A percentile compares a stretch with the other conserved stretches of the same genome.
These are phyloP conservation scores for Merluccius polli DNA, from an alignment of 2,797 vertebrate species.

Conservation along the genomic window DNA sequence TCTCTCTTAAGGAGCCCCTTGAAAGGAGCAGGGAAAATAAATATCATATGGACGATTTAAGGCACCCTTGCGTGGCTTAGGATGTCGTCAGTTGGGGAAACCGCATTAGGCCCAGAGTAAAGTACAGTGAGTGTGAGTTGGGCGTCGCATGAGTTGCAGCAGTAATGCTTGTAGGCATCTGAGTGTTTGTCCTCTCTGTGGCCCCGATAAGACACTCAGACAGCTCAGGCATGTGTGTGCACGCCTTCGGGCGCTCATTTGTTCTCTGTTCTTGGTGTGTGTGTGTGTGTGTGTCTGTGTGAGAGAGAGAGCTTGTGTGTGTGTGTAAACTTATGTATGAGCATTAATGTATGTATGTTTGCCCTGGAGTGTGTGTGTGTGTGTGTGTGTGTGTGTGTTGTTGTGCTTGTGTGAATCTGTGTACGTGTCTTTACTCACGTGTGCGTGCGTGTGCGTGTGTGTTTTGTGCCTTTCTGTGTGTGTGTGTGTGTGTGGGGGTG, in stretches of 20 bases:
- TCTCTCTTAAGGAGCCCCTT: conserved; percentile 56
- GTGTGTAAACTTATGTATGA: conserved; percentile 29
- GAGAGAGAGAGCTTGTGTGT: conserved; percentile 14
- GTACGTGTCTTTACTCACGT: conserved; percentile 44
- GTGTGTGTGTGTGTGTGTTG: conserved; percentile 25
- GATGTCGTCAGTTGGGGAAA: conserved; percentile 61
- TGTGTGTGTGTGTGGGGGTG: conserved; percentile 19
- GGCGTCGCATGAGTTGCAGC: conserved; percentile 30
- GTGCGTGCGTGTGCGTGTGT: conserved; percentile 20
- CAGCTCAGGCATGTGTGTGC: conserved; percentile 47
- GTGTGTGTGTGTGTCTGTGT: conserved; percentile 23
- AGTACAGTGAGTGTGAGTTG: conserved; percentile 29
- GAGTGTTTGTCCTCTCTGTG: conserved; percentile 46
- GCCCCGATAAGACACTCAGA: conserved; percentile 45
- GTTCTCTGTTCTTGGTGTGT: conserved; percentile 34
- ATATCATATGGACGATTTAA: conserved; percentile 36
- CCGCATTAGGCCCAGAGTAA: conserved; percentile 32
- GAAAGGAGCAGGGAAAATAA: conserved; percentile 40
- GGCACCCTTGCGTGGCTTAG: conserved; percentile 49
- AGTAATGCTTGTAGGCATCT: conserved; percentile 52
- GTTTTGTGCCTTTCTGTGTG: conserved; percentile 19
- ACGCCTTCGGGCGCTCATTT: conserved; percentile 47
- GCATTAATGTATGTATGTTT: conserved; percentile 5
- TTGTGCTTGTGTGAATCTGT: conserved; percentile 10
- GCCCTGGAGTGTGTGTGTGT: background rate